Evolutionary conservation across 2,797 vertebrate genomes (phyloP).

Genomic region (Megalops cyprinoides): DNA sequence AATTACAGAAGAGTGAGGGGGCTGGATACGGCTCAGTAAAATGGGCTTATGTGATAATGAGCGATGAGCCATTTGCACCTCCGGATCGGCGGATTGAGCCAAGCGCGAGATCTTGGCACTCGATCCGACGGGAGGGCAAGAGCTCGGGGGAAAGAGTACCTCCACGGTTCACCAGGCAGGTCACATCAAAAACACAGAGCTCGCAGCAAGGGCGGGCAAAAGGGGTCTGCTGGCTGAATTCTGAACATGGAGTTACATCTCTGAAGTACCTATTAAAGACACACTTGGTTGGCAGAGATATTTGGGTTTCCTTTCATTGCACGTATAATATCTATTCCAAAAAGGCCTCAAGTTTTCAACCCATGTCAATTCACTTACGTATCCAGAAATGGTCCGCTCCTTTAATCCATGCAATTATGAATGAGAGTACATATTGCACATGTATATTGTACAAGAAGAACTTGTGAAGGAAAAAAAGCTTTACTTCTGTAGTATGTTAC

Average conservation of each 20-base stretch:
- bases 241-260: background rate
- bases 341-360: background rate
- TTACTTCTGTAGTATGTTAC: no score
- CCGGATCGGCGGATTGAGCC: background rate
- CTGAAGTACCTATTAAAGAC: background rate
- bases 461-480: no score
- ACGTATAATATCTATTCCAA: background rate
- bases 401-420: no score
- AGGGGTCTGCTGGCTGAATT: background rate
- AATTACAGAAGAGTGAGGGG: background rate
- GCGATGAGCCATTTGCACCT: conserved; percentile 9
- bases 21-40: background rate
- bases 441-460: no score
- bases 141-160: background rate
- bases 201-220: background rate
- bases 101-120: background rate
- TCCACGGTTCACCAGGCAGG: background rate
- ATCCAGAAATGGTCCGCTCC: no score
- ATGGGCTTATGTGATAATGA: background rate
- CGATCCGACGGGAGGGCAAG: background rate
- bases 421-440: no score
- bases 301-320: background rate
- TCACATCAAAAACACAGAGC: conserved; percentile 4
- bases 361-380: no score
- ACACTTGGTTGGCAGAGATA: background rate